Conservation (phyloP, 2,888 invertebrate genomes). For the Cabera pusaria region DNA sequence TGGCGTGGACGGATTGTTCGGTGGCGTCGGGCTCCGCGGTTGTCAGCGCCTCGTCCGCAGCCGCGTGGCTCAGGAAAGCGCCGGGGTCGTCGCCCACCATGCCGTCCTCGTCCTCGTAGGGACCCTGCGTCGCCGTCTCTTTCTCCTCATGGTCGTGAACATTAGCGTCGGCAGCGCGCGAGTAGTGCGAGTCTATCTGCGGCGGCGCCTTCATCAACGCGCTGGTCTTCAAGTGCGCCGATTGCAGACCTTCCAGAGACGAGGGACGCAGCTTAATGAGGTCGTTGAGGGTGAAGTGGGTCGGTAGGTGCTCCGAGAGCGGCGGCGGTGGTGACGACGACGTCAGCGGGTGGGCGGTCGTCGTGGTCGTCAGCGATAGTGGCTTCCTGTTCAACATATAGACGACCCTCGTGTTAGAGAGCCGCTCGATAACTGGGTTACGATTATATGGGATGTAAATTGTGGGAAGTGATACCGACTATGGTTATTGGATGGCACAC, state of each 20-base stretch:
- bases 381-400: conserved; percentile 76
- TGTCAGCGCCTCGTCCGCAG: conserved; percentile 77
- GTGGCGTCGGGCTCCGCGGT: conserved; percentile 85
- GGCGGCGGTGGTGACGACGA: conserved; percentile 82
- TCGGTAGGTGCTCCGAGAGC: conserved; percentile 79
- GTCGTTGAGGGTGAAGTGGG: conserved; percentile 81
- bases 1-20: conserved; percentile 80
- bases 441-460: no score
- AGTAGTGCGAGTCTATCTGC: conserved; percentile 84
- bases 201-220: conserved; percentile 79
- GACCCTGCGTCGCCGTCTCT: conserved; percentile 84
- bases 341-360: conserved; percentile 80
- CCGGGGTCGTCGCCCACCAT: conserved; percentile 83
- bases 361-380: conserved; percentile 82
- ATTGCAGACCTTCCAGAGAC: conserved; percentile 75
- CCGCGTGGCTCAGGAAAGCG: conserved; percentile 68
- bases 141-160: conserved; percentile 69
- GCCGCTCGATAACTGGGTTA: conserved; percentile 45
- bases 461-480: no score
- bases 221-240: conserved; percentile 73
- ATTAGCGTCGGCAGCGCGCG: conserved; percentile 77
- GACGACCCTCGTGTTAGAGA: conserved; percentile 67
- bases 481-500: no score
- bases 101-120: conserved; percentile 83
- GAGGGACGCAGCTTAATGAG: conserved; percentile 81